These are phyloP conservation scores for Chionodraco myersi DNA, from an alignment of 2,113 vertebrate species.

Conservation along the genomic window DNA sequence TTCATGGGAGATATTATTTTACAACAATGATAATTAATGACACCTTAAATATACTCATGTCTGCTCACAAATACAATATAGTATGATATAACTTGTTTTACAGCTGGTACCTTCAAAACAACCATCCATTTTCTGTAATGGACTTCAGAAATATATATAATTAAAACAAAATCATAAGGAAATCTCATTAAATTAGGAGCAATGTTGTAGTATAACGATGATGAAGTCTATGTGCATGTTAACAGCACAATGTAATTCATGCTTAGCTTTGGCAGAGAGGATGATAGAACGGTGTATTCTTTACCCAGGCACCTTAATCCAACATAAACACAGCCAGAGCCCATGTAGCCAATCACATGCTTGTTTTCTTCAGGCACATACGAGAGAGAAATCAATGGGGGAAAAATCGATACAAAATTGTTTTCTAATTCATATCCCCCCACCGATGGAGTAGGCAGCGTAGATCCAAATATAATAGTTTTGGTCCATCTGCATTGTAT, in stretches of 20 bases:
- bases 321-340: slow-evolving; percentile 32
- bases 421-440: slow-evolving; percentile 56
- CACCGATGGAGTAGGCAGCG: slow-evolving; percentile 19
- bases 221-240: background rate
- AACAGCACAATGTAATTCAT: background rate
- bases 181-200: background rate
- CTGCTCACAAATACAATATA: background rate
- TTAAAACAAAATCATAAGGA: background rate
- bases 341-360: slow-evolving; percentile 41
- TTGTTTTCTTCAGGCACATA: slow-evolving; percentile 31
- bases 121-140: background rate
- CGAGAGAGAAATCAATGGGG: slow-evolving; percentile 47
- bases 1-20: background rate
- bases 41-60: background rate
- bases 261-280: background rate
- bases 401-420: slow-evolving; percentile 59
- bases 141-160: background rate
- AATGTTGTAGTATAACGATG: background rate
- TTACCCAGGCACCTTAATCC: slow-evolving; percentile 36
- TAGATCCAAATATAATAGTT: slow-evolving; percentile 37
- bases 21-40: background rate
- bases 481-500: slow-evolving; percentile 35
- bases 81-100: too few species aligned
- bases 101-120: background rate
- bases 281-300: background rate